These are phyloP conservation scores for Chaenodraco wilsoni DNA, from an alignment of 2,797 vertebrate species.

Conservation along the genomic window DNA sequence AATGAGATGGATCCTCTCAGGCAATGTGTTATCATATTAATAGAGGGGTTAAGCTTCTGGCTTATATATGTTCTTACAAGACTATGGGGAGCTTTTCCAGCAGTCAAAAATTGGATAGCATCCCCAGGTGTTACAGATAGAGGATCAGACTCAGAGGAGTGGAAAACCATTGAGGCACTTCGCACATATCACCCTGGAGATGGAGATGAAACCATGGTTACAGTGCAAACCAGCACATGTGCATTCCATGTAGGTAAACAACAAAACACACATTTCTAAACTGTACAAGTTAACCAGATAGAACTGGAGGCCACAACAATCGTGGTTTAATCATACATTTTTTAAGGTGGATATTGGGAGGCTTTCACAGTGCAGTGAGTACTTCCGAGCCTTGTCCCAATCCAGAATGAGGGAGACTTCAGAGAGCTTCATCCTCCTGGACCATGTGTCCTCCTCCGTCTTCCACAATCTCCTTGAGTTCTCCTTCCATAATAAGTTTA, in stretches of 20 bases:
- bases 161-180: slow-evolving; percentile 68
- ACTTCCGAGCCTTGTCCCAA: slow-evolving; percentile 82
- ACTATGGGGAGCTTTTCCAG: slow-evolving; percentile 52
- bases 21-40: slow-evolving; percentile 39
- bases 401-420: slow-evolving; percentile 84
- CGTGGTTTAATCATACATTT: slow-evolving; percentile 14
- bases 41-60: slow-evolving; percentile 62
- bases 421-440: slow-evolving; percentile 74
- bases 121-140: slow-evolving; percentile 23
- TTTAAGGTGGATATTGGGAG: slow-evolving; percentile 78
- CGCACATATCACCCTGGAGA: slow-evolving; percentile 69
- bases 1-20: slow-evolving; percentile 62
- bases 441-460: slow-evolving; percentile 76
- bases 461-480: slow-evolving; percentile 83
- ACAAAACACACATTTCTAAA: background rate
- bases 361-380: slow-evolving; percentile 81
- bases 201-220: slow-evolving; percentile 66
- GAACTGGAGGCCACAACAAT: background rate
- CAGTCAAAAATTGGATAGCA: slow-evolving; percentile 10
- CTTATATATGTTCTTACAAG: slow-evolving; percentile 51
- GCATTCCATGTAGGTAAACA: slow-evolving; percentile 79
- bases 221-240: slow-evolving; percentile 80
- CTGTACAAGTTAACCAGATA: background rate
- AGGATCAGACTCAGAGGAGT: slow-evolving; percentile 51
- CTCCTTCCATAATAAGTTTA: slow-evolving; percentile 75